Percentiles rank a stretch among this genome's conserved stretches.
Evolutionary conservation across 2,113 vertebrate species (phyloP).

Genomic region (Sterrhoptilus dennistouni): DNA sequence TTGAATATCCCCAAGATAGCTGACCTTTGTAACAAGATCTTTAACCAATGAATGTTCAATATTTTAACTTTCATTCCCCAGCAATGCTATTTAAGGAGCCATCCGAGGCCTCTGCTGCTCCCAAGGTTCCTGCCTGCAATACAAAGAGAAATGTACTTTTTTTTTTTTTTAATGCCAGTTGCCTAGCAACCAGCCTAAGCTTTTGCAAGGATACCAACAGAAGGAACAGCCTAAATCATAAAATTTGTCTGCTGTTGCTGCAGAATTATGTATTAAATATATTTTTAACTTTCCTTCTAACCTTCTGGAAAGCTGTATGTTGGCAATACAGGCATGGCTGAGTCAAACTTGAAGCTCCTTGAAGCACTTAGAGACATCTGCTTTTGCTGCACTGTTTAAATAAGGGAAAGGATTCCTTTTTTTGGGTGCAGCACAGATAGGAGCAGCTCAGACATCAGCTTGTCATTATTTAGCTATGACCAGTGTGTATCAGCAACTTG

Average conservation of each 20-base stretch:
- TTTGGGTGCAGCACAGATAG: background rate
- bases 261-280: slow-evolving; percentile 22
- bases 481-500: background rate
- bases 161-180: slow-evolving; percentile 57
- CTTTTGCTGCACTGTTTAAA: background rate
- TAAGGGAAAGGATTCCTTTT: background rate
- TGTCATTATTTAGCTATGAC: background rate
- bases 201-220: slow-evolving; percentile 63
- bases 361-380: slow-evolving; percentile 6
- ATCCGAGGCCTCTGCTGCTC: slow-evolving; percentile 52
- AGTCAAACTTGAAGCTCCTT: slow-evolving; percentile 25
- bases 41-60: slow-evolving; percentile 49
- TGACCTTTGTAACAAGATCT: slow-evolving; percentile 62
- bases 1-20: background rate
- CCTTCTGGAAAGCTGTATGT: slow-evolving; percentile 38
- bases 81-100: slow-evolving; percentile 76
- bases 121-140: slow-evolving; percentile 55
- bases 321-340: background rate
- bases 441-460: background rate
- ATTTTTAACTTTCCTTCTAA: slow-evolving; percentile 42
- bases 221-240: slow-evolving; percentile 65
- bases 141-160: slow-evolving; percentile 56
- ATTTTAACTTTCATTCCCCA: slow-evolving; percentile 61
- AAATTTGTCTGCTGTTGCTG: slow-evolving; percentile 48
- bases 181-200: slow-evolving; percentile 77